A percentile compares a stretch with the other conserved stretches of the same genome.
phyloP scores from a whole-genome alignment of 2,797 vertebrate species.

The Cirrhinus mrigala region DNA sequence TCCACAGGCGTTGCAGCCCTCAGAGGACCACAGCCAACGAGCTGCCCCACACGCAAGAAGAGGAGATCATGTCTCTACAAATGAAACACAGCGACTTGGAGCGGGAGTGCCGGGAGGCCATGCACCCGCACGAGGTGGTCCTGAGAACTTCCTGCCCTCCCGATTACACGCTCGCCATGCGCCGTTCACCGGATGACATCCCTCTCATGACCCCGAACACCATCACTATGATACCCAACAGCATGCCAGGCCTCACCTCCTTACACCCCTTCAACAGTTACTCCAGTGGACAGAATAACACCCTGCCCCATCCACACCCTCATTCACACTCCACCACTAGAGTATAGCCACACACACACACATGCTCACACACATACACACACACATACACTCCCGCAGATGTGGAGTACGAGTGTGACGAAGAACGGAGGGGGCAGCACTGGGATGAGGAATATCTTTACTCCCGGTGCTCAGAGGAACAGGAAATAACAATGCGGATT shows the following conservation, averaged over 20 bases:
- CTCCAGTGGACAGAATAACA: constrained; percentile 97
- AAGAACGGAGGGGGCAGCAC: constrained; percentile 29
- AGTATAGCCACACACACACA: constrained; percentile 89
- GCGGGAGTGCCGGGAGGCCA: constrained; percentile 92
- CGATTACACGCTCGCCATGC: constrained; percentile 99
- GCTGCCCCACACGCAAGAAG: constrained; percentile 96
- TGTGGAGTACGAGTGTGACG: constrained; percentile 40
- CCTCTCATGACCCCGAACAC: constrained; percentile 99
- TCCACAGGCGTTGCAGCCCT: constrained; percentile 95
- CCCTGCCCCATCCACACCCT: constrained; percentile 92
- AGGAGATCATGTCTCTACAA: constrained; percentile 99
- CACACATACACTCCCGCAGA: constrained; percentile 50
- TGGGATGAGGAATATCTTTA: constrained; percentile 51
- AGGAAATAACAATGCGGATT: constrained; percentile 48
- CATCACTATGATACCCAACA: constrained; percentile 99
- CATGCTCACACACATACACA: constrained; percentile 63
- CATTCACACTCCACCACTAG: constrained; percentile 99
- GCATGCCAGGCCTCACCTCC: constrained; percentile 94
- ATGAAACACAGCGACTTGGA: constrained; percentile 99
- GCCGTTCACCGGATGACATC: constrained; percentile 97
- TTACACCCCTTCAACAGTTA: constrained; percentile 97
- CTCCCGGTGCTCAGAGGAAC: constrained; percentile 52
- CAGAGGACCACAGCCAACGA: constrained; percentile 93
- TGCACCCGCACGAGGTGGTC: constrained; percentile 97
- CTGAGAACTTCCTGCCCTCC: constrained; percentile 98